Base-by-base conservation (phyloP, 2,113 vertebrate genomes). In the Corythornis madagascariensis region DNA sequence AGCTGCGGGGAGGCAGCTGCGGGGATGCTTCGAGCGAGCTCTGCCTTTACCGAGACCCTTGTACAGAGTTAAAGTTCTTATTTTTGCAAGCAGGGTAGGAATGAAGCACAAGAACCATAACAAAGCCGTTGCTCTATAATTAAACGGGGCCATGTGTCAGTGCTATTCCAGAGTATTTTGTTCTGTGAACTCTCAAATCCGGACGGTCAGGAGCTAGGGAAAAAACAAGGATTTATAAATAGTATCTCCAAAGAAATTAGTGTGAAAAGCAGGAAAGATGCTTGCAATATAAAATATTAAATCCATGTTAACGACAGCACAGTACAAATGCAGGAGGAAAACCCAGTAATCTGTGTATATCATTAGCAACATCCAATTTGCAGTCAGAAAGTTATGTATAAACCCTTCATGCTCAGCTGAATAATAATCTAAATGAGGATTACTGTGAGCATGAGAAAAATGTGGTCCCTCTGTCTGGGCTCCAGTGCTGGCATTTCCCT, bases 301-400 rank as follows among this genome's bases (percentile, higher is more conserved):
- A 33, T 66, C 12, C 11, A 3, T 12, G 19, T 25, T 88, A 71
- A 56, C 60, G 55, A 40, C 38, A 45, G 18, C 10, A 8, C 9
- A 13, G 9, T 19, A 35, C 20, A 48, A 52, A 29, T 64, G 66
- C 38, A 13, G 26, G 69, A 74, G 38, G 8, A 48, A 63, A 59
- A 69, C 26, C 38, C 12, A 63, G 16, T 83, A 13, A 19, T 29
- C 33, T 17, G 73, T 71, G 48, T 42, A 1, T 78, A n/a, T 52
- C 1, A 0, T 35, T 67, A 72, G 12, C 12, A 35, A 45, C 6
- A 5, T 1, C 16, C 15, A 13, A 7, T 33, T 74, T 81, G 18
- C 33, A 60, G 16, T 61, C 19, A 35, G 35, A 43, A 80, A 55
- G 52, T 31, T 83, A 28, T 21, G 11, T 56, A 4, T 57, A 87